Evolutionary conservation across 2,797 vertebrate species (phyloP), one percentile per base, ranked within the genome.

Genomic region (Thalassophryne amazonica): DNA sequence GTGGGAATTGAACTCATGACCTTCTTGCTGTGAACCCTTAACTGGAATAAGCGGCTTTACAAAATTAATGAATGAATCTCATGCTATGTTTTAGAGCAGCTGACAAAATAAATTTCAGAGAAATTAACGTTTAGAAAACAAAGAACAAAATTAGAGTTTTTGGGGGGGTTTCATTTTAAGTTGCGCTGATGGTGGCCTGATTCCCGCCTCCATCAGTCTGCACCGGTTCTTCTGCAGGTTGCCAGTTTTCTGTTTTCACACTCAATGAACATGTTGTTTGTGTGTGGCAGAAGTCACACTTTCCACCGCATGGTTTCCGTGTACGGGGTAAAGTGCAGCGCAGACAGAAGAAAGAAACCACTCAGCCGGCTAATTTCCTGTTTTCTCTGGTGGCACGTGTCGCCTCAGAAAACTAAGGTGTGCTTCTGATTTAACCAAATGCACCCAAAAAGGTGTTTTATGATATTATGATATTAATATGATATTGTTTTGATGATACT

Each of bases 301-400:
- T 86, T 87, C 73, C 78, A 67, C 43, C 23, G 41, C 43, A 23
- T 62, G 81, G 78, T 83, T 84, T 88, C 80, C 58, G 60, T 75
- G 56, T 68, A 54, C 77, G 73, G 76, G 84, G 82, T 78, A 80
- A 80, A 86, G 76, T 83, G 77, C 69, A 77, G 65, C 28, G 71
- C 67, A 85, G 76, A 87, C 71, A 80, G 84, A 82, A 83, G 79
- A 80, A 73, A 84, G 76, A 76, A 83, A 87, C 67, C 63, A 75
- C 79, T 82, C 66, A 54, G 66, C 64, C 74, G 74, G 73, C 66
- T 57, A 73, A 69, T 76, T 85, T 89, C 87, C 85, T 87, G 83
- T 83, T 86, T 80, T 80, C 73, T 84, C 49, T 77, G 43, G 74
- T 65, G 67, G 43, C 69, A 61, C 51, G 45, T 69, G 46, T 45